A percentile compares a stretch with the other conserved stretches of the same genome.
These are phyloP conservation scores for Atherinomorus stipes DNA, from an alignment of 2,113 vertebrate genomes.

Conservation along the genomic window DNA sequence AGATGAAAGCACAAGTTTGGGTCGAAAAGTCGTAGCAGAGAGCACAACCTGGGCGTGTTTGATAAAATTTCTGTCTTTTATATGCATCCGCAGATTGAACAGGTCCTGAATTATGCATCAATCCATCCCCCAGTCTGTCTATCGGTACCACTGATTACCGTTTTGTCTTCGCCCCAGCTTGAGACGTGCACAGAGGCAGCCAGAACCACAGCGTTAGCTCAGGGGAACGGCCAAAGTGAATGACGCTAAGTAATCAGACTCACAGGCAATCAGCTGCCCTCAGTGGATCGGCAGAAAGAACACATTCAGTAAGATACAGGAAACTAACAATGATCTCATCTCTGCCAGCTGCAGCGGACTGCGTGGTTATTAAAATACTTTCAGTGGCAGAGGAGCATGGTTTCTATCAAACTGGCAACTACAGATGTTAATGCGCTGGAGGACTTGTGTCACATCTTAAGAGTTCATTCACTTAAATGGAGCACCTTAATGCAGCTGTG, in stretches of 20 bases:
- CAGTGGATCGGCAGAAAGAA: constrained; percentile 45
- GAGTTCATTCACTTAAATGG: neutral
- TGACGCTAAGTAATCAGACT: constrained; percentile 54
- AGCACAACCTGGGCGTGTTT: constrained; percentile 14
- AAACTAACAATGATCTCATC: constrained; percentile 35
- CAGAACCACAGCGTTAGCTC: constrained; percentile 33
- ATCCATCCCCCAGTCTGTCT: constrained; percentile 47
- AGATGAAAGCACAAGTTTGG: constrained; percentile 18
- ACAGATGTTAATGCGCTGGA: neutral
- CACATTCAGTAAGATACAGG: constrained; percentile 40
- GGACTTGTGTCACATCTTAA: constrained; percentile 1
- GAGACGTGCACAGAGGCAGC: constrained; percentile 49
- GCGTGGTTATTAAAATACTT: constrained; percentile 6
- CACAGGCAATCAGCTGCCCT: constrained; percentile 49
- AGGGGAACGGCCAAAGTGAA: constrained; percentile 49
- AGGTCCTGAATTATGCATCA: constrained; percentile 60
- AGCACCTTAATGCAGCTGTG: neutral
- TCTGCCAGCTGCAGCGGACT: constrained; percentile 8
- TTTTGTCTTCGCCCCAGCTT: constrained; percentile 41
- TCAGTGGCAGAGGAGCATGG: neutral
- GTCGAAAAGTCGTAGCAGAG: constrained; percentile 15
- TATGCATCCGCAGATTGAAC: constrained; percentile 30
- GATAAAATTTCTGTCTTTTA: neutral
- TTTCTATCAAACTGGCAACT: constrained; percentile 4
- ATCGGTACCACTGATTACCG: constrained; percentile 52